Percentiles rank a stretch among this genome's conserved stretches.
These are phyloP conservation scores for Stylophora pistillata DNA, from an alignment of 64 coral and sea anemone species.

Conservation along the genomic window DNA sequence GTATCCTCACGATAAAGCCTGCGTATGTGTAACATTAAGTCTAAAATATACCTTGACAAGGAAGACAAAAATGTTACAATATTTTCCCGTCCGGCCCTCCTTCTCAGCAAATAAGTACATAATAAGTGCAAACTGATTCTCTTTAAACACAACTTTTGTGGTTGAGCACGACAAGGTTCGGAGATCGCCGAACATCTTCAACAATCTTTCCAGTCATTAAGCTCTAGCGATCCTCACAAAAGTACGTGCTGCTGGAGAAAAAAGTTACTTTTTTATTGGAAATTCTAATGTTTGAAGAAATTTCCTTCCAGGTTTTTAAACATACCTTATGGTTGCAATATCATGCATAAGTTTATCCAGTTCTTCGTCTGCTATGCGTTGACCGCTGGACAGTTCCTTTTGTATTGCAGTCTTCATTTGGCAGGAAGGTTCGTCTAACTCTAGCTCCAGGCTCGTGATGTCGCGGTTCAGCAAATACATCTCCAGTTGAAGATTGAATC, in stretches of 20 bases:
- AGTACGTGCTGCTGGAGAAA: too few species aligned
- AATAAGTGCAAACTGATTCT: too few species aligned
- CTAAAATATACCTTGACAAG: too few species aligned
- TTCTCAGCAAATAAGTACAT: too few species aligned
- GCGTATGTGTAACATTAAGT: too few species aligned
- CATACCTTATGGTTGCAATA: not conserved
- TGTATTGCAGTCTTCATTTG: not conserved
- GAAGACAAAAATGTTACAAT: too few species aligned
- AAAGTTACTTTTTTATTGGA: not conserved
- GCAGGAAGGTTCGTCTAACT: not conserved
- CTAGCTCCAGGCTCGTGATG: not conserved
- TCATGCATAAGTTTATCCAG: not conserved
- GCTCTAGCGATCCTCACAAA: not conserved
- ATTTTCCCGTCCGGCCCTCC: too few species aligned
- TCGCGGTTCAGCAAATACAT: conserved; percentile 41
- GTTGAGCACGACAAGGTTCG: too few species aligned
- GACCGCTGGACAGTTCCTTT: not conserved
- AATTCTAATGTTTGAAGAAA: not conserved
- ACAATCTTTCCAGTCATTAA: too few species aligned
- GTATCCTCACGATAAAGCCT: too few species aligned
- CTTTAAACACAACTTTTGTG: too few species aligned
- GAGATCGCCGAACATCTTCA: too few species aligned
- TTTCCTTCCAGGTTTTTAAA: not conserved
- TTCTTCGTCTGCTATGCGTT: conserved; percentile 8
- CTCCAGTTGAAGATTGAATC: conserved; percentile 46